These are phyloP conservation scores for Mungos mungo DNA, from an alignment of 2,113 vertebrate species.

Conservation along the genomic window DNA sequence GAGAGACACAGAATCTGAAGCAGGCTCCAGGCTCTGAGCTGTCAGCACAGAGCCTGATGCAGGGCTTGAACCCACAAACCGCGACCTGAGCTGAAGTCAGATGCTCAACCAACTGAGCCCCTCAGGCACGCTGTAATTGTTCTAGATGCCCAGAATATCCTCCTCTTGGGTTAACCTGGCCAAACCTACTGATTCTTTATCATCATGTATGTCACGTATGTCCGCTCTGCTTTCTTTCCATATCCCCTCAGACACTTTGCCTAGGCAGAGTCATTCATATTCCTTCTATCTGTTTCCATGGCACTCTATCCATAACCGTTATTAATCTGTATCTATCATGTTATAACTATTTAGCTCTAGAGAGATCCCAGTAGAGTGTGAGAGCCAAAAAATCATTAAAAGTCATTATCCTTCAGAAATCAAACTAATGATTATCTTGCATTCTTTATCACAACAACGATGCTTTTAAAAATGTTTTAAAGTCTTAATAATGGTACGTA, in stretches of 20 bases:
- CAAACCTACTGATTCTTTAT: background rate
- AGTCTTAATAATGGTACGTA: background rate
- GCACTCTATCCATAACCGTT: background rate
- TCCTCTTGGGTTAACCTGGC: background rate
- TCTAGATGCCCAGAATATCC: background rate
- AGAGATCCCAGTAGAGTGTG: background rate
- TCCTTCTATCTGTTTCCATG: background rate
- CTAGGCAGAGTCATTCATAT: background rate
- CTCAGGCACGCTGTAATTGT: background rate
- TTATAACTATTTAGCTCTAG: background rate
- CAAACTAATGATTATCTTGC: background rate
- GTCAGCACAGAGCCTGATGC: too few species aligned
- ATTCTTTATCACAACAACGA: background rate
- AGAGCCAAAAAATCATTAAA: background rate
- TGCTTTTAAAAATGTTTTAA: conserved; percentile 19
- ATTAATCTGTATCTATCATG: background rate
- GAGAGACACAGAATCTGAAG: too few species aligned
- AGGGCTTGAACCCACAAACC: too few species aligned
- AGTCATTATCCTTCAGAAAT: background rate
- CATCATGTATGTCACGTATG: background rate
- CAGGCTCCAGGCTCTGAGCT: too few species aligned
- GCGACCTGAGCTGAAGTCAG: too few species aligned
- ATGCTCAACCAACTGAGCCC: too few species aligned
- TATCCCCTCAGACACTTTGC: background rate
- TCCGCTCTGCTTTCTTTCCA: background rate